Conservation (phyloP, 2,113 vertebrate species). For the Chunga burmeisteri region DNA sequence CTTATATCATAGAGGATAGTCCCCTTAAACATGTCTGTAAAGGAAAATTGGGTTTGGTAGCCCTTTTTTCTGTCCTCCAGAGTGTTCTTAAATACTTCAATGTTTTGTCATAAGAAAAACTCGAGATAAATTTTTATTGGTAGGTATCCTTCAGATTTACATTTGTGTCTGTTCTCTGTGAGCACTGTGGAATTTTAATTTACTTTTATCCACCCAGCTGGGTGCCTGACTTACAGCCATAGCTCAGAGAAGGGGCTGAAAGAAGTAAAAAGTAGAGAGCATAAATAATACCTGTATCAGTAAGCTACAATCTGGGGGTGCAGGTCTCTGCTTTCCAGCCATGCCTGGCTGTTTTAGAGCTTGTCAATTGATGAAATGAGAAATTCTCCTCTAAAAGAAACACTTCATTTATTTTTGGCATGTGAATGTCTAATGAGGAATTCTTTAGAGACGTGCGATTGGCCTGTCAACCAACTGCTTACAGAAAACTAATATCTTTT, state of each 20-base stretch:
- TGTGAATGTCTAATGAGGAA: background rate
- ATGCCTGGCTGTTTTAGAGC: background rate
- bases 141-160: background rate
- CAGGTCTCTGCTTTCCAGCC: background rate
- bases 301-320: background rate
- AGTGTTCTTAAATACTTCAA: background rate
- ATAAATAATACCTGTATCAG: background rate
- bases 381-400: background rate
- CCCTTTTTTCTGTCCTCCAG: background rate
- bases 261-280: background rate
- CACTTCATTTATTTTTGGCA: background rate
- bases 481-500: background rate
- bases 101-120: background rate
- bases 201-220: background rate
- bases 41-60: background rate
- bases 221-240: background rate
- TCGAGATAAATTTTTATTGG: background rate
- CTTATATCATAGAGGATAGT: background rate
- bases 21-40: background rate
- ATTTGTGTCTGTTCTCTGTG: background rate
- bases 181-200: constrained; percentile 13
- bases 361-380: background rate
- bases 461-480: background rate
- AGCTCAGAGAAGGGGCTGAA: background rate
- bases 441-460: background rate